Percentiles rank a stretch among this genome's conserved stretches.
These are phyloP conservation scores for Sclerodermus sp. DNA, from an alignment of 2,888 invertebrate species.

Conservation along the genomic window DNA sequence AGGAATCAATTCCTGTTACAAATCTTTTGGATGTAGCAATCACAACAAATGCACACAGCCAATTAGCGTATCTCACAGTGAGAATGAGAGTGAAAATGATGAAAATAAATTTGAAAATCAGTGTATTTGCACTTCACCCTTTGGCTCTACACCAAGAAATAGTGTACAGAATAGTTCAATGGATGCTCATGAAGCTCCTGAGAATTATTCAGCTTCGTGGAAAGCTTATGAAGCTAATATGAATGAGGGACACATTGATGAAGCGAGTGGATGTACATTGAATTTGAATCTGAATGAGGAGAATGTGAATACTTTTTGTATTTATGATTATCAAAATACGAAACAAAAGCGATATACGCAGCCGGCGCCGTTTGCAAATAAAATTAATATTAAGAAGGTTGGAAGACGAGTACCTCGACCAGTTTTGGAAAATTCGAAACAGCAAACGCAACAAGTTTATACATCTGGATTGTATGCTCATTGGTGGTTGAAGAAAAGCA, in stretches of 20 bases:
- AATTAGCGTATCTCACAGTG: slow-evolving; percentile 32
- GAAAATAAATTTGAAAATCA: slow-evolving; percentile 67
- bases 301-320: background rate
- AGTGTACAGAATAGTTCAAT: slow-evolving; percentile 66
- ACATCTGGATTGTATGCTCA: slow-evolving; percentile 86
- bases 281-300: background rate
- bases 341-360: slow-evolving; percentile 33
- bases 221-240: background rate
- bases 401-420: slow-evolving; percentile 47
- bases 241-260: slow-evolving; percentile 13
- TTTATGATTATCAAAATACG: slow-evolving; percentile 2
- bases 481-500: slow-evolving; percentile 85
- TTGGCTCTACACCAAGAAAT: slow-evolving; percentile 72
- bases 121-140: slow-evolving; percentile 73
- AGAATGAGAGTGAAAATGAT: slow-evolving; percentile 53
- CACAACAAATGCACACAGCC: slow-evolving; percentile 25
- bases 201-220: background rate
- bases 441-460: slow-evolving; percentile 64
- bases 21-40: slow-evolving; percentile 27
- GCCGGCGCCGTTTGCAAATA: slow-evolving; percentile 35
- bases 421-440: slow-evolving; percentile 21
- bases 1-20: slow-evolving; percentile 43
- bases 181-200: slow-evolving; percentile 44
- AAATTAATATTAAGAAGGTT: slow-evolving; percentile 26
- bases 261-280: background rate